Percentiles rank a stretch among this genome's conserved stretches.
Evolutionary conservation across 2,113 vertebrate species (phyloP).

Genomic region (Lontra canadensis): DNA sequence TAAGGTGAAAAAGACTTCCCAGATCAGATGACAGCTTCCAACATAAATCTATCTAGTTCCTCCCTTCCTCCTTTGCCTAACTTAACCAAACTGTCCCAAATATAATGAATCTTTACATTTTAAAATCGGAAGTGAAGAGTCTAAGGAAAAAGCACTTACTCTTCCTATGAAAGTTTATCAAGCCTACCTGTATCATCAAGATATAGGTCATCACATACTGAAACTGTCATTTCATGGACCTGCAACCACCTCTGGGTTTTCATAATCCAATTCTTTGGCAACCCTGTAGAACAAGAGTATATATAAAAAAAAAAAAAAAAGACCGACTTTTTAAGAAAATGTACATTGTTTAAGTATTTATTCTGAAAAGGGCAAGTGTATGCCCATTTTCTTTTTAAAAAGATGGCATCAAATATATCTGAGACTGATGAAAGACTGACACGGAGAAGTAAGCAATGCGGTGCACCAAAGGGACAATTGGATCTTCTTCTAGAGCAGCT

Average conservation of each 20-base stretch:
- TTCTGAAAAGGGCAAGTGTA: neutral
- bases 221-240: conserved; percentile 59
- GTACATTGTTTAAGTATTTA: neutral
- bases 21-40: neutral
- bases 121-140: neutral
- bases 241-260: conserved; percentile 57
- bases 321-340: neutral
- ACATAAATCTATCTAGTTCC: neutral
- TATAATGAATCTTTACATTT: neutral
- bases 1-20: neutral
- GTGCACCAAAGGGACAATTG: neutral
- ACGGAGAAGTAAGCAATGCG: neutral
- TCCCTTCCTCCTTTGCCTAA: neutral
- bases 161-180: neutral
- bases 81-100: neutral
- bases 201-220: conserved; percentile 20
- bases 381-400: neutral
- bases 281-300: conserved; percentile 45
- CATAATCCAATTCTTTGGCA: conserved; percentile 62
- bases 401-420: neutral
- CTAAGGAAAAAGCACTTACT: neutral
- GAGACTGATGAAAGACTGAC: neutral
- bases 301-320: neutral
- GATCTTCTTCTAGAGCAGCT: neutral
- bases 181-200: conserved; percentile 69